Percentiles rank a stretch among this genome's conserved stretches.
Conservation (phyloP, 92 coral and sea anemone species). For the Phymanthus crucifer region DNA sequence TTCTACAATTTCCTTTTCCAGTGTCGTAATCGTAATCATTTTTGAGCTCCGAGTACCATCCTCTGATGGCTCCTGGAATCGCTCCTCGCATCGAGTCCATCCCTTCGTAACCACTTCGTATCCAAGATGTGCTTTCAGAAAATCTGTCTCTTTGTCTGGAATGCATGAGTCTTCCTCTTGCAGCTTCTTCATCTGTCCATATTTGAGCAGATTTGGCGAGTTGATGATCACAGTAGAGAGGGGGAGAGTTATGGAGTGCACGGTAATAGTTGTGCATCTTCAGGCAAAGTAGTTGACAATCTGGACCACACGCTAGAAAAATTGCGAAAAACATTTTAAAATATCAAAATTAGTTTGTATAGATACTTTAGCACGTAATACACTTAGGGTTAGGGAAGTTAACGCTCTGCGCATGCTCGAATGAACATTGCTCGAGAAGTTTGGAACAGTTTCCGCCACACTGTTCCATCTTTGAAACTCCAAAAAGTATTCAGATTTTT, state of each 20-base stretch:
- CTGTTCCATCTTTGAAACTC: too few relatives aligned
- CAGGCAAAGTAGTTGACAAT: slow-evolving; percentile 54
- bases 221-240: slow-evolving; percentile 41
- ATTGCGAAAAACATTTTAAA: too few relatives aligned
- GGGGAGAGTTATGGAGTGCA: slow-evolving; percentile 48
- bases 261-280: slow-evolving; percentile 58
- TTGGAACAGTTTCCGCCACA: too few relatives aligned
- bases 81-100: slow-evolving; percentile 57
- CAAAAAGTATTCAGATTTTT: too few relatives aligned
- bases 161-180: slow-evolving; percentile 29
- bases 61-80: slow-evolving; percentile 49
- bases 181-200: slow-evolving; percentile 54
- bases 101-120: slow-evolving; percentile 43
- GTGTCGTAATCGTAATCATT: slow-evolving; percentile 44
- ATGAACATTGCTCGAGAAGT: too few relatives aligned
- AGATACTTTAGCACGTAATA: too few relatives aligned
- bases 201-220: slow-evolving; percentile 53
- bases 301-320: slow-evolving; percentile 50
- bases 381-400: not conserved
- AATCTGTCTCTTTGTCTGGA: slow-evolving; percentile 21
- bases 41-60: slow-evolving; percentile 60
- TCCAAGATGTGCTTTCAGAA: slow-evolving; percentile 56
- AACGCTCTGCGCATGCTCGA: slow-evolving; percentile 7
- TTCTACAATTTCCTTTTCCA: slow-evolving; percentile 43
- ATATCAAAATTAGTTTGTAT: too few relatives aligned